These are phyloP conservation scores for Drosophila cardini DNA, from an alignment of 1,140 invertebrate species.

Conservation along the genomic window DNA sequence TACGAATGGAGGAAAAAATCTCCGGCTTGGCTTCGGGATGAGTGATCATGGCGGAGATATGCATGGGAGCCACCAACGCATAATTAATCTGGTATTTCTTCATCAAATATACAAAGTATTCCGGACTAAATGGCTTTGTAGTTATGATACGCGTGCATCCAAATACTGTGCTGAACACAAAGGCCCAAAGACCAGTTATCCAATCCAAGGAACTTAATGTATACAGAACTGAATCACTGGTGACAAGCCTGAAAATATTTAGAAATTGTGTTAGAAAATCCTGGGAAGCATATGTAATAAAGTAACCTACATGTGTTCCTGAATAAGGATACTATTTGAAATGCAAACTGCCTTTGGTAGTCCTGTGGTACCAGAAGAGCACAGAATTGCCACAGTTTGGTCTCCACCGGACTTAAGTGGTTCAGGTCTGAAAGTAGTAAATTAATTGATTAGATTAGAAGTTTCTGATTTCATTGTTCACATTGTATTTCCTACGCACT, in stretches of 20 bases:
- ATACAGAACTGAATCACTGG: conserved; percentile 59
- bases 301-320: conserved; percentile 54
- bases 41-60: conserved; percentile 51
- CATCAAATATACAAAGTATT: conserved; percentile 61
- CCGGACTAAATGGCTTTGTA: conserved; percentile 55
- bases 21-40: conserved; percentile 55
- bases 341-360: conserved; percentile 91
- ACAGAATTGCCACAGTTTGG: conserved; percentile 82
- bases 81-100: conserved; percentile 75
- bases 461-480: no score
- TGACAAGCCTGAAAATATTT: conserved; percentile 47
- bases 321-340: conserved; percentile 86
- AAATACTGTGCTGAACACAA: conserved; percentile 54
- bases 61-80: conserved; percentile 52
- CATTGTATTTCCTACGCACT: conserved; percentile 47
- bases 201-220: conserved; percentile 72
- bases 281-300: background rate
- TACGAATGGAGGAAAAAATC: conserved; percentile 49
- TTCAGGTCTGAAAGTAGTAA: conserved; percentile 50
- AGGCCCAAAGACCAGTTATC: conserved; percentile 69
- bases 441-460: no score
- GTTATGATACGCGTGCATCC: conserved; percentile 71
- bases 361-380: conserved; percentile 91
- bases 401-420: conserved; percentile 54
- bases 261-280: background rate